These are phyloP conservation scores for Eumeta japonica DNA, from an alignment of 1,140 invertebrate genomes.

Conservation along the genomic window DNA sequence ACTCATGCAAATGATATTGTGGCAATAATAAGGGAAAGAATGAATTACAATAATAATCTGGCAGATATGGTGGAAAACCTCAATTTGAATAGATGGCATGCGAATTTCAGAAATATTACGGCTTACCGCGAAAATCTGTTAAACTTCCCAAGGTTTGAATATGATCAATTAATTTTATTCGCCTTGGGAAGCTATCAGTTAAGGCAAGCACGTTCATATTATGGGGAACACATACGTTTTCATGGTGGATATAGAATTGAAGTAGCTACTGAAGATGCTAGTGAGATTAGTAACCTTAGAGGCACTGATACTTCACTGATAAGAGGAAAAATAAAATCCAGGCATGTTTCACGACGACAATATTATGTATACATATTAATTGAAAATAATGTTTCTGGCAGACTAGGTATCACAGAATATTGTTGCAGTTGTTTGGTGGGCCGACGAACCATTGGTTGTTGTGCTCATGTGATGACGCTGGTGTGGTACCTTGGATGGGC, in stretches of 20 bases:
- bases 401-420: slow-evolving; percentile 9
- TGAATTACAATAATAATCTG: slow-evolving; percentile 4
- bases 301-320: no score
- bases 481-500: slow-evolving; percentile 13
- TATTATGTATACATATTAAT: slow-evolving; percentile 9
- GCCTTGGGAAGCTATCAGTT: slow-evolving; percentile 11
- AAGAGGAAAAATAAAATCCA: slow-evolving; percentile 7
- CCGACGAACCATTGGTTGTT: slow-evolving; percentile 7
- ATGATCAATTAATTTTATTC: slow-evolving; percentile 9
- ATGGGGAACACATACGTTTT: slow-evolving; percentile 15
- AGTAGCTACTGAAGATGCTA: neutral
- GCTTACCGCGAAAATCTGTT: slow-evolving; percentile 3
- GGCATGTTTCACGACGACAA: slow-evolving; percentile 5
- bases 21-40: slow-evolving; percentile 2
- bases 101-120: slow-evolving; percentile 2
- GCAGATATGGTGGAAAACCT: slow-evolving; percentile 1
- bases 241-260: slow-evolving; percentile 15
- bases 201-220: slow-evolving; percentile 13
- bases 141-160: slow-evolving; percentile 6
- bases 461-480: slow-evolving; percentile 11
- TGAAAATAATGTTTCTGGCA: slow-evolving; percentile 6
- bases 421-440: slow-evolving; percentile 10
- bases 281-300: slow-evolving; percentile 2
- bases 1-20: slow-evolving; percentile 4
- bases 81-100: slow-evolving; percentile 5